These are phyloP conservation scores for Nemotelus nigrinus DNA, from an alignment of 2,888 invertebrate genomes.

Conservation along the genomic window DNA sequence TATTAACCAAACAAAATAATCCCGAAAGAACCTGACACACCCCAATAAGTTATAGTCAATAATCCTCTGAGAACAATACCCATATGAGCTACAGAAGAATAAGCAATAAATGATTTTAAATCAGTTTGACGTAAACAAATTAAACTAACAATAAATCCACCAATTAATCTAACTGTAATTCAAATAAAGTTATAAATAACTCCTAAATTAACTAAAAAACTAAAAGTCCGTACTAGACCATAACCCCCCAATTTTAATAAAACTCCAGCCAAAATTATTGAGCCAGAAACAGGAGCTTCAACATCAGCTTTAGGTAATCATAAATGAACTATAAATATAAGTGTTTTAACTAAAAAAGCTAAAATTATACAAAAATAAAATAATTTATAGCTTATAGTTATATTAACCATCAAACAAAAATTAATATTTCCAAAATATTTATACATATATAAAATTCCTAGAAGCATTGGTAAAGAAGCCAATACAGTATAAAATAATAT, in stretches of 20 bases:
- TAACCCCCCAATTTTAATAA: conserved; percentile 79
- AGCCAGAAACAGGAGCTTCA: conserved; percentile 77
- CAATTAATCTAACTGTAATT: conserved; percentile 69
- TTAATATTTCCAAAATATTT: conserved; percentile 64
- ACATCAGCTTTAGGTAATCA: conserved; percentile 81
- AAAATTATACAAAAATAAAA: conserved; percentile 36
- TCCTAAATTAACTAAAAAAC: conserved; percentile 65
- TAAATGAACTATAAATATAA: conserved; percentile 76
- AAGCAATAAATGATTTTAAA: conserved; percentile 76
- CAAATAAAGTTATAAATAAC: conserved; percentile 68
- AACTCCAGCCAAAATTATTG: conserved; percentile 79
- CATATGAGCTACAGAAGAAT: conserved; percentile 78
- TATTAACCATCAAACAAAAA: conserved; percentile 72
- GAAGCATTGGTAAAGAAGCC: conserved; percentile 66
- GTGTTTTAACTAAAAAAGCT: conserved; percentile 78
- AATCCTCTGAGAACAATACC: conserved; percentile 68
- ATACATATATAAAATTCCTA: conserved; percentile 48
- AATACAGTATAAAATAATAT: conserved; percentile 77
- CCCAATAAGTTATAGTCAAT: conserved; percentile 69
- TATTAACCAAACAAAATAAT: conserved; percentile 74
- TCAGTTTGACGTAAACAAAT: conserved; percentile 73
- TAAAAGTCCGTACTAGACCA: conserved; percentile 71
- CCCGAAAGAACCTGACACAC: conserved; percentile 69
- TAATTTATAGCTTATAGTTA: conserved; percentile 71
- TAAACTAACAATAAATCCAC: conserved; percentile 70